These are phyloP conservation scores for Metopia argyrocephala DNA, from an alignment of 2,888 invertebrate species.

Conservation along the genomic window DNA sequence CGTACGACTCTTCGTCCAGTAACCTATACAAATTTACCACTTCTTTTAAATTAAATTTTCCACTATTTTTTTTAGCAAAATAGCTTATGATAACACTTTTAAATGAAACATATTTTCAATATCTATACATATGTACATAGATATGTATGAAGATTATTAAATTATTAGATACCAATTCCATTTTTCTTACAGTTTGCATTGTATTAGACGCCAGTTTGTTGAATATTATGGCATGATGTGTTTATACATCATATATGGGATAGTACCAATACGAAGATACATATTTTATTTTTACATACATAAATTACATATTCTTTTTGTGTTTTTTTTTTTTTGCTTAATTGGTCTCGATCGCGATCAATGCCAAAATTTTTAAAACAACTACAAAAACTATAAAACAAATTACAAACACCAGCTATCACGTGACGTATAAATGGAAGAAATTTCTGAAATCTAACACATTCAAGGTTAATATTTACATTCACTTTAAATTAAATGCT, in stretches of 20 bases:
- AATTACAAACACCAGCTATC: constrained; percentile 32
- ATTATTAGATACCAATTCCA: too few species aligned
- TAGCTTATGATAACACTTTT: too few species aligned
- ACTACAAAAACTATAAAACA: constrained; percentile 20
- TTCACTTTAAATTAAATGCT: constrained; percentile 10
- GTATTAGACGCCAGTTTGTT: too few species aligned
- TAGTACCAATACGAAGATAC: neutral
- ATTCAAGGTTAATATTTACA: constrained; percentile 50
- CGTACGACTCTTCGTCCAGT: too few species aligned
- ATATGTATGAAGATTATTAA: too few species aligned
- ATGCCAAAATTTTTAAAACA: constrained; percentile 47
- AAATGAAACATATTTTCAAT: too few species aligned
- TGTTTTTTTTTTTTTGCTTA: constrained; percentile 4
- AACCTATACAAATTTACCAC: too few species aligned
- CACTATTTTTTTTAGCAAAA: too few species aligned
- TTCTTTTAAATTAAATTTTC: too few species aligned
- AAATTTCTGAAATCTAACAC: constrained; percentile 30
- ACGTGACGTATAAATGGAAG: constrained; percentile 42
- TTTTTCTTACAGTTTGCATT: too few species aligned
- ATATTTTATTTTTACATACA: neutral
- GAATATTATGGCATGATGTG: neutral
- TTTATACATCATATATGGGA: neutral
- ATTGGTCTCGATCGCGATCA: constrained; percentile 36
- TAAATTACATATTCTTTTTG: constrained; percentile 7
- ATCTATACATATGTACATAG: too few species aligned